Conservation (phyloP, 2,888 invertebrate genomes). For the Baronia brevicornis region DNA sequence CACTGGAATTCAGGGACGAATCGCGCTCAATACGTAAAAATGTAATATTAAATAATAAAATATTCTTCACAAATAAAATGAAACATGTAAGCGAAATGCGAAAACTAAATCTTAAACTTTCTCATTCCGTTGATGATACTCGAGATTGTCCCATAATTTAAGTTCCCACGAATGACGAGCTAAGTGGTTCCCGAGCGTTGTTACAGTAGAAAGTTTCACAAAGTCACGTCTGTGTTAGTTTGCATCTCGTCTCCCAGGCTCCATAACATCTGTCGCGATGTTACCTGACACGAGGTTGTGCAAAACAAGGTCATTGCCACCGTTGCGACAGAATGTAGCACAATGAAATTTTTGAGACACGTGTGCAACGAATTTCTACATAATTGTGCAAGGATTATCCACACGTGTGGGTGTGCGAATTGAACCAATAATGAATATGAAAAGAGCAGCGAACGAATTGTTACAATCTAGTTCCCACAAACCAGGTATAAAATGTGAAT, state of each 20-base stretch:
- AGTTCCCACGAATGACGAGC: slow-evolving; percentile 68
- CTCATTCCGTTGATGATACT: slow-evolving; percentile 39
- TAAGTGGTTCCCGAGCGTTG: slow-evolving; percentile 52
- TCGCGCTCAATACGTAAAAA: too few relatives aligned
- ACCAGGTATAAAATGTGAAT: slow-evolving; percentile 29
- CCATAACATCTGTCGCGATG: slow-evolving; percentile 54
- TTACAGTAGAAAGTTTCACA: slow-evolving; percentile 61
- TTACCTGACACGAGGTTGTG: slow-evolving; percentile 49
- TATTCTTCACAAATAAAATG: too few relatives aligned
- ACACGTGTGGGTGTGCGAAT: slow-evolving; percentile 67
- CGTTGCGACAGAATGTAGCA: slow-evolving; percentile 34
- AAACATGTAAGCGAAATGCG: too few relatives aligned
- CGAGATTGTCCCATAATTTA: slow-evolving; percentile 50
- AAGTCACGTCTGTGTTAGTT: slow-evolving; percentile 68
- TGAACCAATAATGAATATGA: slow-evolving; percentile 24
- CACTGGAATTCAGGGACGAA: too few relatives aligned
- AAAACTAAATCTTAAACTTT: slow-evolving; percentile 39
- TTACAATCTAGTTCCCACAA: too few relatives aligned
- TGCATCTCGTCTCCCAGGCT: slow-evolving; percentile 60
- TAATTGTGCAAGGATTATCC: slow-evolving; percentile 27
- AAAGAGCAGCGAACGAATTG: slow-evolving; percentile 41
- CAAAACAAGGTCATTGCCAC: slow-evolving; percentile 57
- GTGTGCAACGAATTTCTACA: slow-evolving; percentile 12
- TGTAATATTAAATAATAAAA: too few relatives aligned
- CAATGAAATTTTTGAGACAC: slow-evolving; percentile 30